phyloP scores from a whole-genome alignment of 2,797 vertebrate species.

The Cetoscarus ocellatus region DNA sequence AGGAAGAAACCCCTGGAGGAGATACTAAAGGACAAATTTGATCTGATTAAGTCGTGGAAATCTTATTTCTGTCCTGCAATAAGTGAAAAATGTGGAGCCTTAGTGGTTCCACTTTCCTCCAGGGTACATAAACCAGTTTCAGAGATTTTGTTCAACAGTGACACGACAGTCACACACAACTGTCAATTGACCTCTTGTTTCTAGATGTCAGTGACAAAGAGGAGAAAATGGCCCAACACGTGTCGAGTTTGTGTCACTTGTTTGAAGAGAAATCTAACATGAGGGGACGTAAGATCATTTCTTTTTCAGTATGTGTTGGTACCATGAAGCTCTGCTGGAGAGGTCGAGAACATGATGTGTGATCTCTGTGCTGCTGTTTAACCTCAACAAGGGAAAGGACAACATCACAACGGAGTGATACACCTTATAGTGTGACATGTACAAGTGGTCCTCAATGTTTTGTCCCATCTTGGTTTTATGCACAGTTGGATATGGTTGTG shows the following conservation, averaged over 20 bases:
- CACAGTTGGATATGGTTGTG: no score
- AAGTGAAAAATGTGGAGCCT: slow-evolving; percentile 14
- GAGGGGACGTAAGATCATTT: not conserved
- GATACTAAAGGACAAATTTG: slow-evolving; percentile 37
- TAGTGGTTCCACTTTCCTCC: slow-evolving; percentile 7
- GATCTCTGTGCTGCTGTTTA: slow-evolving; percentile 14
- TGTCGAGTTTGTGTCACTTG: slow-evolving; percentile 26
- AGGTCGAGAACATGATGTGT: not conserved
- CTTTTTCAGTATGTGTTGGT: slow-evolving; percentile 20
- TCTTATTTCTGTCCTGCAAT: slow-evolving; percentile 21
- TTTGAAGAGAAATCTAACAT: slow-evolving; percentile 7
- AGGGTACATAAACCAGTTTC: slow-evolving; percentile 15
- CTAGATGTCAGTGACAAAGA: slow-evolving; percentile 7
- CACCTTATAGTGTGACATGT: no score
- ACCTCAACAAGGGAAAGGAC: not conserved
- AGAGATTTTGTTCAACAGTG: slow-evolving; percentile 5
- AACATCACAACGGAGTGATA: not conserved
- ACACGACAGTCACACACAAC: slow-evolving; percentile 15
- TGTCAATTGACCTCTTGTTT: slow-evolving; percentile 36
- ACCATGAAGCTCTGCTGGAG: not conserved
- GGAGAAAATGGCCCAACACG: slow-evolving; percentile 14
- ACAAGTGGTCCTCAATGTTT: no score
- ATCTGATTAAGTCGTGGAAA: slow-evolving; percentile 39
- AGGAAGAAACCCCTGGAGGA: slow-evolving; percentile 21
- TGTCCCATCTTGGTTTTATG: no score